phyloP scores from a whole-genome alignment of 1,140 invertebrate species.

The Matsumurasca onukii region DNA sequence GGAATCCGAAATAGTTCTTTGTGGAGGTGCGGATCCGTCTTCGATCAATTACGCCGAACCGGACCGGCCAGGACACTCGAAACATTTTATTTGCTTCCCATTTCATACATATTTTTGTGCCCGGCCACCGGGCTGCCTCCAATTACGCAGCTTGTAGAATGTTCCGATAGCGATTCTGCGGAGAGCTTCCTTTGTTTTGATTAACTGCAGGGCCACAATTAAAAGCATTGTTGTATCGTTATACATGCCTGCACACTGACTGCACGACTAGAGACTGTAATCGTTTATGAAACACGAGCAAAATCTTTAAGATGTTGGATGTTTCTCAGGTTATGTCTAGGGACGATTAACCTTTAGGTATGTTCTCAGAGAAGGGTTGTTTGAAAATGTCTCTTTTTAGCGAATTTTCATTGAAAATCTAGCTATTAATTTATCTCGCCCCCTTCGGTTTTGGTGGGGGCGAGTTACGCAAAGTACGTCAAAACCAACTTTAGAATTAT shows the following conservation, averaged over 20 bases:
- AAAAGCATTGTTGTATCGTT: constrained; percentile 7
- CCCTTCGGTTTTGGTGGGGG: too few relatives aligned
- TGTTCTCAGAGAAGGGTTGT: too few relatives aligned
- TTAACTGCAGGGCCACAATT: constrained; percentile 8
- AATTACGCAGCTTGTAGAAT: constrained; percentile 17
- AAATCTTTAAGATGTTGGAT: too few relatives aligned
- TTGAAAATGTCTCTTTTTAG: too few relatives aligned
- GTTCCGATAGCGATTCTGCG: constrained; percentile 1
- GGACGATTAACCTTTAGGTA: too few relatives aligned
- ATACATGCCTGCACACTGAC: neutral
- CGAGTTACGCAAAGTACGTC: too few relatives aligned
- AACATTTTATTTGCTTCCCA: constrained; percentile 18
- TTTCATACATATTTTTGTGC: constrained; percentile 22
- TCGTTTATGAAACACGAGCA: too few relatives aligned
- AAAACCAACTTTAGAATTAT: too few relatives aligned
- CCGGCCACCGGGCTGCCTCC: constrained; percentile 6
- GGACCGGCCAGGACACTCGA: neutral
- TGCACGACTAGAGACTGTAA: too few relatives aligned
- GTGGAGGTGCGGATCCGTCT: neutral
- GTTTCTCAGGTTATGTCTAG: too few relatives aligned
- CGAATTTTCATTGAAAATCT: too few relatives aligned
- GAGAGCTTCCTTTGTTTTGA: constrained; percentile 6
- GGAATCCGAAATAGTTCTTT: constrained; percentile 24
- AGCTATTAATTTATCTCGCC: too few relatives aligned
- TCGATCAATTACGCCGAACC: constrained; percentile 15